Conservation (phyloP, 2,797 vertebrate genomes). For the Coendou prehensilis region DNA sequence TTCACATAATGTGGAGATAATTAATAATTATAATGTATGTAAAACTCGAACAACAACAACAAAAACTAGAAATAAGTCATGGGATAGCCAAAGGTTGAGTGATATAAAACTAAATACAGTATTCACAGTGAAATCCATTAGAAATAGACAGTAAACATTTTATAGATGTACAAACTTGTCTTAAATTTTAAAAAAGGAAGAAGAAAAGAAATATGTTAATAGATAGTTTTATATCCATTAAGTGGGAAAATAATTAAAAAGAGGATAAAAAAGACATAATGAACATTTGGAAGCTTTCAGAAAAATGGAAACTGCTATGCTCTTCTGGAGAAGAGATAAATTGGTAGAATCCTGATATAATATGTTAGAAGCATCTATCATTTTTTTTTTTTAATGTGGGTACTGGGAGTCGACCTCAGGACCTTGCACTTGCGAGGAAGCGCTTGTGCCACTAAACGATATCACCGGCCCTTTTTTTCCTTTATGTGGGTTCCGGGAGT, state of each 20-base stretch:
- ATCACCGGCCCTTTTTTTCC: too few relatives aligned
- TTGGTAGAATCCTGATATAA: background rate
- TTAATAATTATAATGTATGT: background rate
- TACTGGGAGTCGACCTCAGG: too few relatives aligned
- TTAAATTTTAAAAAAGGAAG: background rate
- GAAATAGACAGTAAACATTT: background rate
- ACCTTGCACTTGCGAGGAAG: too few relatives aligned
- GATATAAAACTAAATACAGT: background rate
- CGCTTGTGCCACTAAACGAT: too few relatives aligned
- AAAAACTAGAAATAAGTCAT: background rate
- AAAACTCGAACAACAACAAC: background rate
- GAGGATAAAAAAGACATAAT: background rate
- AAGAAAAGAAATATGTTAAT: background rate
- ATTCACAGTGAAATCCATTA: background rate
- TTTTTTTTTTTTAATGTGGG: too few relatives aligned
- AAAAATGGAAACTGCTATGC: background rate
- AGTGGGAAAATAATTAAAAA: background rate
- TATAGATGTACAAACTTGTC: background rate
- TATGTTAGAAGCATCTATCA: background rate
- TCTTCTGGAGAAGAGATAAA: rapidly evolving
- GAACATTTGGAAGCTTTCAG: background rate
- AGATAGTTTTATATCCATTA: background rate
- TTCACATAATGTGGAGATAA: background rate
- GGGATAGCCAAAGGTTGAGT: background rate
- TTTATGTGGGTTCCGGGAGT: too few relatives aligned